Evolutionary conservation across 2,888 invertebrate genomes (phyloP), one percentile per base, ranked within the genome.

Genomic region (Stenodema calcarata): DNA sequence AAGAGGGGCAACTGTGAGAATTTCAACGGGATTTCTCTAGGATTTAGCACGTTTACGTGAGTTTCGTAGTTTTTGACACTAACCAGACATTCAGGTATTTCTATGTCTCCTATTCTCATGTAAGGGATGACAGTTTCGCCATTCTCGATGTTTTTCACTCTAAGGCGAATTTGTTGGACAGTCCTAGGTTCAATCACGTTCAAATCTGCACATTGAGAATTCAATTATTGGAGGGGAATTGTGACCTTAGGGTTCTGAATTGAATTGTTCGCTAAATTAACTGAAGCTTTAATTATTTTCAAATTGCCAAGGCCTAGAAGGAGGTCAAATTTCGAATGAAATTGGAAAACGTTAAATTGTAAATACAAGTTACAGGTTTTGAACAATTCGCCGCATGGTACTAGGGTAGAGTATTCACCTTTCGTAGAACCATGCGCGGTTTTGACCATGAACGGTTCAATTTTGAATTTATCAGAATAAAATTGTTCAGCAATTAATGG

Each of bases 331-430:
- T 54, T 27, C 9, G 7, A n/a, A n/a, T n/a, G n/a, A n/a, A n/a
- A n/a, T n/a, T n/a, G n/a, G n/a, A n/a, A n/a, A n/a, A n/a, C n/a
- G 75, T 76, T 28, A 27, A 84, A 84, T 84, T 84, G 76, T 75
- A 84, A 35, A n/a, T 84, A 76, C 16, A 84, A 44, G 27, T 84
- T 84, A 42, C 47, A 35, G 2, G 6, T 7, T 42, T 23, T 3
- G 42, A 84, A 84, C 2, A 84, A 6, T 23, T 84, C 75, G 4
- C 75, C 73, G 23, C 73, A 84, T 16, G 84, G 84, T 4, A 84
- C 30, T 14, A 75, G 12, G 2, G 84, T 84, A 12, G 54, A 44
- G 76, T 27, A 44, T n/a, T 73, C 35, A 16, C 62, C 75, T 44
- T n/a, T 7, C 30, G 84, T 76, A 23, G 28, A 16, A n/a, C 84